Percentiles rank a stretch among this genome's conserved stretches.
phyloP scores from a whole-genome alignment of 2,888 invertebrate genomes.

The Synergus japonicus region DNA sequence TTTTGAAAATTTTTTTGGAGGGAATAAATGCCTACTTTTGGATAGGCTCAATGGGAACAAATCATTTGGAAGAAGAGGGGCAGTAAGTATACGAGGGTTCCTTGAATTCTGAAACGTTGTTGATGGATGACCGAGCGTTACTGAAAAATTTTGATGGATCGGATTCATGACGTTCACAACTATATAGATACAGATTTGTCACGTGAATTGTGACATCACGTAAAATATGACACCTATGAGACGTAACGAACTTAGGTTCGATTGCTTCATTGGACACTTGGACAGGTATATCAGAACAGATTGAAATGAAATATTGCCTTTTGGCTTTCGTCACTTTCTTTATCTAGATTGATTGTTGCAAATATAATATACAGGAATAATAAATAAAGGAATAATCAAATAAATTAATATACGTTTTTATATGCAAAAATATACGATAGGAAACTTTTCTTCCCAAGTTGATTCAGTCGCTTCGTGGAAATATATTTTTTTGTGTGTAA shows the following conservation, averaged over 20 bases:
- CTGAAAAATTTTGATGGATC: conserved; percentile 57
- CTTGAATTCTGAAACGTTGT: conserved; percentile 48
- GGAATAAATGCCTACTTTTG: background rate
- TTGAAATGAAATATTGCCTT: background rate
- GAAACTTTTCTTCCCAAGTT: too few relatives aligned
- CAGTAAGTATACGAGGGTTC: conserved; percentile 20
- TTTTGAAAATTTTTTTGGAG: background rate
- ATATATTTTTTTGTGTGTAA: too few relatives aligned
- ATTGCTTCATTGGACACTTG: background rate
- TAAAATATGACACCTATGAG: conserved; percentile 1
- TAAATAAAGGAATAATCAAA: too few relatives aligned
- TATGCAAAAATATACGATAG: too few relatives aligned
- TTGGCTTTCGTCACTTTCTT: background rate
- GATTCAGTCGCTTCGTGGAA: too few relatives aligned
- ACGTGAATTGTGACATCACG: conserved; percentile 29
- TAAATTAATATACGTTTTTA: too few relatives aligned
- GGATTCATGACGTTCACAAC: conserved; percentile 34
- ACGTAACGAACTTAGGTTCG: conserved; percentile 20
- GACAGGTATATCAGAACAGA: conserved; percentile 13
- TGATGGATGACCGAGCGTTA: conserved; percentile 51
- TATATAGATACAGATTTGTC: conserved; percentile 37
- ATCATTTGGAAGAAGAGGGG: conserved; percentile 5
- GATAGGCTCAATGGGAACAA: conserved; percentile 6
- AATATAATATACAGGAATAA: background rate
- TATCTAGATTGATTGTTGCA: background rate